Evolutionary conservation across 2,797 vertebrate genomes (phyloP), one percentile per base, ranked within the genome.

Genomic region (Parauchenoglanis punctatus): DNA sequence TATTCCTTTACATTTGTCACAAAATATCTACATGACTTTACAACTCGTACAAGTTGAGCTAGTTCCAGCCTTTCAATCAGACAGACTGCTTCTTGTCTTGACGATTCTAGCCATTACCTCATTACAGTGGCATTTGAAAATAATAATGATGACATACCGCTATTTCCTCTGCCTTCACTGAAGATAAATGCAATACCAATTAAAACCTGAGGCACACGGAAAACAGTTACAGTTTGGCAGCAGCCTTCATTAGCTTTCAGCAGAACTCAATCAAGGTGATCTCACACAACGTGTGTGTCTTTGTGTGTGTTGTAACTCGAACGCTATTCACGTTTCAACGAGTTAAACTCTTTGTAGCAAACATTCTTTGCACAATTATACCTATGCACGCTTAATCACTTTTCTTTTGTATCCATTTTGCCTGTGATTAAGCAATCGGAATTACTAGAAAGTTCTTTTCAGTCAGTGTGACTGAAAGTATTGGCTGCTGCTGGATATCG

Each of bases 181-280:
- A 87, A 89, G 86, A 88, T 84, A 85, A 89, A 89, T 85, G 77
- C 68, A 83, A 31, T 76, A 65, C 28, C 83, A 86, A 78, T 89
- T 86, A 89, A 90, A 87, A 90, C 81, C 77, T 49, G 88, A 89
- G 81, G 49, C 85, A 72, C 59, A 77, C 8, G 61, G 85, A 86
- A 88, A 90, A 82, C 73, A 76, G 83, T 81, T 88, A 77, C 67
- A 73, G 46, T 90, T 86, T 91, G 90, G 87, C 87, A 89, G 76
- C 76, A 85, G 59, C 63, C 52, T 89, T 85, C 28, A 81, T 54
- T 85, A 40, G 84, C 54, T 90, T 85, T 81, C 87, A 89, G 87
- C 68, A 59, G 72, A 87, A 63, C 76, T 68, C 81, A 83, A 68
- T 68, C 81, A 83, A 70, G 65, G 49, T 56, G 49, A 83, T 54